Evolutionary conservation across 2,888 invertebrate genomes (phyloP).

Genomic region (Julus scandinavius): DNA sequence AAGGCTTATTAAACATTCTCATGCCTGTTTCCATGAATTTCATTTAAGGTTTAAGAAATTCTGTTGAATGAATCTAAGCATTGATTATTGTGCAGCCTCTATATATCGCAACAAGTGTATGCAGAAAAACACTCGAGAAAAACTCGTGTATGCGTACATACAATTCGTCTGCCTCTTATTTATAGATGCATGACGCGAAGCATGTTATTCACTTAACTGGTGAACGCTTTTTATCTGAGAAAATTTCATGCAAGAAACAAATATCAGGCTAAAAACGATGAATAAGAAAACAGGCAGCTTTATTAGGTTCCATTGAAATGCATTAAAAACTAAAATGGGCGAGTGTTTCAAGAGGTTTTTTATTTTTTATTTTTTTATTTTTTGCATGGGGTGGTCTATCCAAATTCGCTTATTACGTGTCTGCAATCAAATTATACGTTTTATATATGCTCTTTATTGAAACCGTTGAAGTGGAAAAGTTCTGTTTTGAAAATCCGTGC

Average conservation of each 20-base stretch:
- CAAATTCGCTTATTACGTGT: constrained; percentile 1
- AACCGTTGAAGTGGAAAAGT: background rate
- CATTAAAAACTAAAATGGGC: constrained; percentile 26
- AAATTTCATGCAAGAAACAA: constrained; percentile 43
- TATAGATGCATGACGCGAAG: constrained; percentile 43
- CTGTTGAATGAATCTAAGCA: background rate
- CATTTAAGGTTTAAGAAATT: background rate
- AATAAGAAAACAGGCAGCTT: constrained; percentile 31
- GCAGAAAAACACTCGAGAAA: background rate
- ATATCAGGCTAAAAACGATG: constrained; percentile 22
- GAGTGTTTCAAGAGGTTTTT: background rate
- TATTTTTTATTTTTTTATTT: background rate
- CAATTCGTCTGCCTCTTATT: constrained; percentile 29
- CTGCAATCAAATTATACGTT: constrained; percentile 43
- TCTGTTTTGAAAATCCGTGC: constrained; percentile 28
- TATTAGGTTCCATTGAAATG: constrained; percentile 39
- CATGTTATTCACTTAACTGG: constrained; percentile 43
- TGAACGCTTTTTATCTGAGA: background rate
- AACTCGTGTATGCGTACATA: background rate
- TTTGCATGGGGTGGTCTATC: background rate
- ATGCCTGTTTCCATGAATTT: background rate
- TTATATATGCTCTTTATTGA: background rate
- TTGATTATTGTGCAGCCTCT: background rate
- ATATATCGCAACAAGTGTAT: background rate
- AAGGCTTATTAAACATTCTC: background rate